Conservation (phyloP, 2,888 invertebrate genomes). For the Standfussiana lucernea region DNA sequence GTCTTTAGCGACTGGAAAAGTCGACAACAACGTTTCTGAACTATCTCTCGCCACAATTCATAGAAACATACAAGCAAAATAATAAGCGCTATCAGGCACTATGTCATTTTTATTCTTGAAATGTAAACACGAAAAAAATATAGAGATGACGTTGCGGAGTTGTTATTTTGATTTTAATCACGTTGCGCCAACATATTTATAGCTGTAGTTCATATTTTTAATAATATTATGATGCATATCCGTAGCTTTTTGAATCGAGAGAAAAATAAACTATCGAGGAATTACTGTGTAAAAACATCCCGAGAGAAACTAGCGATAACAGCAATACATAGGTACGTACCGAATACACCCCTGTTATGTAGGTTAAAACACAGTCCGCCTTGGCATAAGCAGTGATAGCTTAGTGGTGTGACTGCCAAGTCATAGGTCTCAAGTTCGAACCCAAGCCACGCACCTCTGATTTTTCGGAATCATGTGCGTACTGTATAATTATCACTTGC, state of each 20-base stretch:
- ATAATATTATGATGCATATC: constrained; percentile 38
- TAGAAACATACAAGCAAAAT: not conserved
- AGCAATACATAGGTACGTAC: not conserved
- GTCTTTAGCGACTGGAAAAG: not conserved
- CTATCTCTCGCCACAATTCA: not conserved
- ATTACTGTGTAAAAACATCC: not conserved
- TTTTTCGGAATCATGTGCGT: too few species aligned
- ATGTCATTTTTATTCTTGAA: not conserved
- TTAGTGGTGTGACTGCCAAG: too few species aligned
- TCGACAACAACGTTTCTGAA: not conserved
- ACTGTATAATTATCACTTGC: too few species aligned
- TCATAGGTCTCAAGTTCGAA: too few species aligned
- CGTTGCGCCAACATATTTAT: constrained; percentile 30
- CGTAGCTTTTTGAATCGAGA: not conserved
- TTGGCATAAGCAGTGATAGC: too few species aligned
- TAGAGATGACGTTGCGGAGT: constrained; percentile 16
- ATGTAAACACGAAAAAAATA: not conserved
- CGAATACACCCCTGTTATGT: not conserved
- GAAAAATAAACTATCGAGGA: not conserved
- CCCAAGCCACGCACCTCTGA: too few species aligned
- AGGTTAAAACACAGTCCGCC: too few species aligned
- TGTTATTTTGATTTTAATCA: constrained; percentile 29
- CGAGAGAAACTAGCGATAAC: not conserved
- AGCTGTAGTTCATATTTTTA: constrained; percentile 35
- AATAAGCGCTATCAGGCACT: not conserved